Conservation (phyloP, 2,797 vertebrate genomes). For the Schizopygopsis malacanthus region DNA sequence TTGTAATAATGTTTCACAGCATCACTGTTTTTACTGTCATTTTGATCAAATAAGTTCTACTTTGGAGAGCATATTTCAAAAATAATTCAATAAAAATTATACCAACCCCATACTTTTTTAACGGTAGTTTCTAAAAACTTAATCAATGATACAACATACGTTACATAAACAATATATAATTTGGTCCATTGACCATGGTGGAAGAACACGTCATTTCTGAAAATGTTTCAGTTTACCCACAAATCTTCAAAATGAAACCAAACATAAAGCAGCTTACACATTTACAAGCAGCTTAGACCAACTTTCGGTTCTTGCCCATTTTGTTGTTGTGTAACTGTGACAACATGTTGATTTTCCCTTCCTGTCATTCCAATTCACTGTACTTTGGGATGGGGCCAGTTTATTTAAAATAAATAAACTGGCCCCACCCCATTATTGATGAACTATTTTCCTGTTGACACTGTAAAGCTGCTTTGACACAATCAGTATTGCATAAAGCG, state of each 20-base stretch:
- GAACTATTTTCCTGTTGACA: neutral
- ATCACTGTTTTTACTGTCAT: neutral
- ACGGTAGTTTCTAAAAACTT: neutral
- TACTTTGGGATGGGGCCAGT: neutral
- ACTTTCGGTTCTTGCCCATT: conserved; percentile 15
- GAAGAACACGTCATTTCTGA: neutral
- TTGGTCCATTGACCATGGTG: neutral
- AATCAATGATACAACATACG: neutral
- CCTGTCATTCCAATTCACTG: neutral
- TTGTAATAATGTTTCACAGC: neutral
- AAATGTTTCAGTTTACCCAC: conserved; percentile 1
- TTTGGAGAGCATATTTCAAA: neutral
- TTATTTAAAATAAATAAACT: neutral
- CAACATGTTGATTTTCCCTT: conserved; percentile 1
- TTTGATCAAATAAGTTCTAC: neutral
- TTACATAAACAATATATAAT: neutral
- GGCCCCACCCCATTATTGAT: neutral
- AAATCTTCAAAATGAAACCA: conserved; percentile 1
- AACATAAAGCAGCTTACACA: conserved; percentile 21
- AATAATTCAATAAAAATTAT: neutral
- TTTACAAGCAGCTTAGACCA: conserved; percentile 15
- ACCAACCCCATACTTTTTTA: neutral
- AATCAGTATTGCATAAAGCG: neutral
- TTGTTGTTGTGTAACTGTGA: conserved; percentile 17
- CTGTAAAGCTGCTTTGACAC: neutral